Conservation (phyloP, 2,113 vertebrate species). For the Chelonoidis abingdonii region DNA sequence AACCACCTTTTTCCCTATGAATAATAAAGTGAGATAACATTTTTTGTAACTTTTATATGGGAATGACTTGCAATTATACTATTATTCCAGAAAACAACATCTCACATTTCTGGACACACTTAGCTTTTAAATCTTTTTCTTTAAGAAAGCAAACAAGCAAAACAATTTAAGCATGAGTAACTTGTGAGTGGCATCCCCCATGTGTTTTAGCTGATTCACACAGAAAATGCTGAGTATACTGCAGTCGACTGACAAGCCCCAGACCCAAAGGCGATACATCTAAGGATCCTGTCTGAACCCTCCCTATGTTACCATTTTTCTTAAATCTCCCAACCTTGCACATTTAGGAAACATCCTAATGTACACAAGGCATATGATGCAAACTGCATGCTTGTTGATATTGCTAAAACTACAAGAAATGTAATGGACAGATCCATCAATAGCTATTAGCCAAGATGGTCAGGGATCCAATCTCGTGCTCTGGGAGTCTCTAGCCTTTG, state of each 20-base stretch:
- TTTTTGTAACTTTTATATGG: neutral
- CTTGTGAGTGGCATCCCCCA: neutral
- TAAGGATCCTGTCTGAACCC: neutral
- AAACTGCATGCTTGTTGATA: neutral
- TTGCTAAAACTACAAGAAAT: neutral
- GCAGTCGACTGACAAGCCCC: neutral
- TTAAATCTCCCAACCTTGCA: neutral
- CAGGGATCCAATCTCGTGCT: neutral
- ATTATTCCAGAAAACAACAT: neutral
- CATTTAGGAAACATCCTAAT: neutral
- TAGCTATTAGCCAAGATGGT: neutral
- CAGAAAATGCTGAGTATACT: neutral
- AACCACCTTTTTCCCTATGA: constrained; percentile 92
- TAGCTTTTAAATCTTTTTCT: neutral
- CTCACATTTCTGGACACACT: neutral
- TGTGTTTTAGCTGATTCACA: neutral
- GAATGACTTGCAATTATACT: neutral
- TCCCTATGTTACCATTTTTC: neutral
- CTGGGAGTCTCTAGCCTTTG: neutral
- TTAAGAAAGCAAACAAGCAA: neutral
- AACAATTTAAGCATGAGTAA: neutral
- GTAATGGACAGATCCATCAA: neutral
- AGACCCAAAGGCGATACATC: neutral
- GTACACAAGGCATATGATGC: neutral
- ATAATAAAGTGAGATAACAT: neutral